A percentile compares a stretch with the other conserved stretches of the same genome.
phyloP scores from a whole-genome alignment of 2,797 vertebrate species.

The Urophycis tenuis region DNA sequence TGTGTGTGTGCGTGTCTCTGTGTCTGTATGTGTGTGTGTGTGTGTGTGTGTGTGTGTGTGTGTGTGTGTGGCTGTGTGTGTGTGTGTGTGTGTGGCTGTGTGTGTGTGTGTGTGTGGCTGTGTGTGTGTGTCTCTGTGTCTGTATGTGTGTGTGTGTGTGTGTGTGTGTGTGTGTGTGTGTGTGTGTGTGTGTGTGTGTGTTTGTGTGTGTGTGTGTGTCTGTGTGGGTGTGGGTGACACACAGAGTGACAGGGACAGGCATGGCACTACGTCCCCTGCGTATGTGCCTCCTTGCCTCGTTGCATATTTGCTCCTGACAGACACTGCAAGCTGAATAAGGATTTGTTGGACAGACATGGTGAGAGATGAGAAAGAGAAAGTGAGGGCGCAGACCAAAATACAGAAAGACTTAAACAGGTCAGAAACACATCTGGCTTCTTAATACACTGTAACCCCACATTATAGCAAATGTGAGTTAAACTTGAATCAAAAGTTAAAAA shows the following conservation, averaged over 20 bases:
- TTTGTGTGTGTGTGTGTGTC: background rate
- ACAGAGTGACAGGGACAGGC: constrained; percentile 55
- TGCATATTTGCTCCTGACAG: constrained; percentile 58
- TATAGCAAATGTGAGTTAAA: background rate
- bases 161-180: background rate
- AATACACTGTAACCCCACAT: background rate
- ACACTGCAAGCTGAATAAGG: constrained; percentile 46
- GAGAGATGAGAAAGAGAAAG: background rate
- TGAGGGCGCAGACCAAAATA: background rate
- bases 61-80: no score
- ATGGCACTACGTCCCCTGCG: constrained; percentile 49
- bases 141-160: constrained; percentile 6
- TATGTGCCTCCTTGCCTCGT: constrained; percentile 50
- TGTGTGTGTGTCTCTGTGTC: constrained; percentile 20
- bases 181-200: constrained; percentile 27
- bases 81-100: no score
- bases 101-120: constrained; percentile 10
- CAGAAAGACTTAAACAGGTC: background rate
- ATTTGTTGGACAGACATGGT: constrained; percentile 28
- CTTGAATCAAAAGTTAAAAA: no score
- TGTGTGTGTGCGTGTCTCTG: no score
- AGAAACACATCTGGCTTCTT: background rate
- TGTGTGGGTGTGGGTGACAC: constrained; percentile 35
- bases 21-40: no score
- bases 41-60: no score